Evolutionary conservation across 2,888 invertebrate species (phyloP).

Genomic region (Pseudococcus viburni): DNA sequence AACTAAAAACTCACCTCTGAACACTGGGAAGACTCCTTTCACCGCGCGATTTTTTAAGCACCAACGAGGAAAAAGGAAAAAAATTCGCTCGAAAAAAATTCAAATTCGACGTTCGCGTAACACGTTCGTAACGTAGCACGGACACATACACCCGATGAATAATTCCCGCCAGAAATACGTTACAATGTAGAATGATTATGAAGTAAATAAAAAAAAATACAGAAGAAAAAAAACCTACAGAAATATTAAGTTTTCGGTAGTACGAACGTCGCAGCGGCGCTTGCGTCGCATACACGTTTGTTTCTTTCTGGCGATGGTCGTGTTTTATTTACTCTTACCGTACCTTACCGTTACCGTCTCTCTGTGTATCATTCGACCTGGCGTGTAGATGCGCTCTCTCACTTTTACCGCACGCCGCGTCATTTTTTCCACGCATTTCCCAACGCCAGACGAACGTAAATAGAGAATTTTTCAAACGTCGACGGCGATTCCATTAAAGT

Average conservation of each 20-base stretch:
- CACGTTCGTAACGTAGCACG: background rate
- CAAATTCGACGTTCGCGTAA: slow-evolving; percentile 16
- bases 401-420: background rate
- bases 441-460: background rate
- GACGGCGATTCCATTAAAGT: background rate
- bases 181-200: slow-evolving; percentile 5
- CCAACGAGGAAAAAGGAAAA: background rate
- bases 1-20: background rate
- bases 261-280: slow-evolving; percentile 5
- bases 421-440: background rate
- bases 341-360: background rate
- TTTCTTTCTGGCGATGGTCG: slow-evolving; percentile 41
- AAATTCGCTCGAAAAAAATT: background rate
- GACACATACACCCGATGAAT: background rate
- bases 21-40: background rate
- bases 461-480: background rate
- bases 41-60: background rate
- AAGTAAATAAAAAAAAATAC: slow-evolving; percentile 21
- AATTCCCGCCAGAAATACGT: slow-evolving; percentile 25
- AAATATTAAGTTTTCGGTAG: background rate
- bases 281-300: slow-evolving; percentile 42
- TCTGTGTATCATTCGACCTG: background rate
- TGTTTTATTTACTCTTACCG: slow-evolving; percentile 42
- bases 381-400: slow-evolving; percentile 32
- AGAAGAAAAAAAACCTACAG: background rate